Evolutionary conservation across 1,140 invertebrate species (phyloP).

Genomic region (Drosophila nigrodunni): DNA sequence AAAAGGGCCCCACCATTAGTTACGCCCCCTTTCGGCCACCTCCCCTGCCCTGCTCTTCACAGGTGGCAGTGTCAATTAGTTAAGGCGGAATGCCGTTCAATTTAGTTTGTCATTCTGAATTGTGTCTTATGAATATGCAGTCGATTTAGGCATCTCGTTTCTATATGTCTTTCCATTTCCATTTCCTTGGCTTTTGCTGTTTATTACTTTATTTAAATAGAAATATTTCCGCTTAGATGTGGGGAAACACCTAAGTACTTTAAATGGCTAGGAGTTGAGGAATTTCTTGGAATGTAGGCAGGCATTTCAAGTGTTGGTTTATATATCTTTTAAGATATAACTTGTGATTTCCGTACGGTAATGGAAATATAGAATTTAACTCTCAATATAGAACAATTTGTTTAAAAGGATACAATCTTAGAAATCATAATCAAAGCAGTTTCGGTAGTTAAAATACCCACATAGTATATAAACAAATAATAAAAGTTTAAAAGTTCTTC

Average conservation of each 20-base stretch:
- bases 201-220: neutral
- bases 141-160: neutral
- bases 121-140: slow-evolving; percentile 63
- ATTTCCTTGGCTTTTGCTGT: neutral
- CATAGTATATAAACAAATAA: too few relatives aligned
- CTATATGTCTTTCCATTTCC: neutral
- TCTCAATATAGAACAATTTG: too few relatives aligned
- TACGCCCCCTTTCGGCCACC: slow-evolving; percentile 2
- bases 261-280: neutral
- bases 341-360: too few relatives aligned
- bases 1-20: slow-evolving; percentile 25
- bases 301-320: too few relatives aligned
- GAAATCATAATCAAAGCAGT: too few relatives aligned
- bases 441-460: too few relatives aligned
- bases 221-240: neutral
- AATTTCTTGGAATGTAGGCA: too few relatives aligned
- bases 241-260: neutral
- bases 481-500: neutral
- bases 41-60: neutral
- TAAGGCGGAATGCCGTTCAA: slow-evolving; percentile 70
- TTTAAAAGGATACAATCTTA: too few relatives aligned
- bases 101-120: slow-evolving; percentile 60
- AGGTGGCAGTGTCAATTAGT: slow-evolving; percentile 67
- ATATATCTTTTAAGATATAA: too few relatives aligned
- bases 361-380: too few relatives aligned